A percentile compares a stretch with the other conserved stretches of the same genome.
phyloP scores from a whole-genome alignment of 1,140 invertebrate species.

The Trachelipus rathkii region DNA sequence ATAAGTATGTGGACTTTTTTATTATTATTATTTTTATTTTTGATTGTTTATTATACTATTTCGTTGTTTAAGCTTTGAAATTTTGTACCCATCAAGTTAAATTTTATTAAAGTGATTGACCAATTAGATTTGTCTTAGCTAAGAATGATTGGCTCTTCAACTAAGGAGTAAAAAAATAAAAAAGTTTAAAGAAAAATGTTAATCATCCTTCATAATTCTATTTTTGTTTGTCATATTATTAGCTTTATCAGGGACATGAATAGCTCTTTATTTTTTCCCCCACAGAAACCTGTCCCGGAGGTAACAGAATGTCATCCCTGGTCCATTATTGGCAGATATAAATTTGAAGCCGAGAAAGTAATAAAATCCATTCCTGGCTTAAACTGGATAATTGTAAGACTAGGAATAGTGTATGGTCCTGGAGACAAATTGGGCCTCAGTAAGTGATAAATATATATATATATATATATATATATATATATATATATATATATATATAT shows the following conservation, averaged over 20 bases:
- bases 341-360: conserved; percentile 75
- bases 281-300: conserved; percentile 68
- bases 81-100: too few relatives aligned
- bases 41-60: too few relatives aligned
- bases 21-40: too few relatives aligned
- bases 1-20: too few relatives aligned
- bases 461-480: conserved; percentile 17
- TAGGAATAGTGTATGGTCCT: conserved; percentile 78
- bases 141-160: too few relatives aligned
- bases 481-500: conserved; percentile 10
- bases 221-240: not conserved
- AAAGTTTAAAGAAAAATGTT: too few relatives aligned
- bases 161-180: too few relatives aligned
- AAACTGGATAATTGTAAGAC: conserved; percentile 74
- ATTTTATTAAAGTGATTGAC: too few relatives aligned
- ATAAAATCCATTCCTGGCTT: conserved; percentile 63
- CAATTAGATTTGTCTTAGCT: too few relatives aligned
- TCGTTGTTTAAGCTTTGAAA: too few relatives aligned
- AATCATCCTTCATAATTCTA: too few relatives aligned
- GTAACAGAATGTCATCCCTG: conserved; percentile 70
- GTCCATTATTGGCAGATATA: conserved; percentile 76
- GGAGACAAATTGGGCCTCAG: conserved; percentile 77
- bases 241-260: conserved; percentile 4
- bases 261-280: too few relatives aligned
- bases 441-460: conserved; percentile 54